phyloP scores from a whole-genome alignment of 1,140 invertebrate species.

The Muscidifurax raptorellus region DNA sequence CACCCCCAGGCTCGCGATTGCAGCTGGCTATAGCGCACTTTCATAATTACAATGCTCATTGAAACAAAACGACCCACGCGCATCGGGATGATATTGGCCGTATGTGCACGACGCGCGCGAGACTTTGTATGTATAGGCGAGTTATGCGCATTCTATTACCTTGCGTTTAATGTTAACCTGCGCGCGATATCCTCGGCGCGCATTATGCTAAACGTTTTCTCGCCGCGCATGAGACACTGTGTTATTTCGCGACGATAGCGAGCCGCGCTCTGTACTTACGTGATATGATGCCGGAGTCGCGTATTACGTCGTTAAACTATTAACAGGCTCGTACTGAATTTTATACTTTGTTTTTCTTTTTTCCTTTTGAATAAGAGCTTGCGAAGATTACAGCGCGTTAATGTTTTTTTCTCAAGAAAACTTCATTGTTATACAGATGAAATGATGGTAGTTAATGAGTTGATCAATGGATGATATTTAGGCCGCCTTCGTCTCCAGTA shows the following conservation, averaged over 20 bases:
- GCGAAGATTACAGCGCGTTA: too few relatives aligned
- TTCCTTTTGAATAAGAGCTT: too few relatives aligned
- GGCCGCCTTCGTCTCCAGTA: background rate
- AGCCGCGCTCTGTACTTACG: slow-evolving; percentile 20
- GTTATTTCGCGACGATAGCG: slow-evolving; percentile 40
- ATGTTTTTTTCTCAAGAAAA: too few relatives aligned
- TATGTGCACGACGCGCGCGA: background rate
- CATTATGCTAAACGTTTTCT: slow-evolving; percentile 39
- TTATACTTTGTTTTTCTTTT: background rate
- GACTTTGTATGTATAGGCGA: background rate
- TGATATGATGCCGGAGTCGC: background rate
- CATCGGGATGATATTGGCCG: slow-evolving; percentile 14
- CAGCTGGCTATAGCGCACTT: background rate
- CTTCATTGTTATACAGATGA: too few relatives aligned
- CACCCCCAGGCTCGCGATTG: background rate
- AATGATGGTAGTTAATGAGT: background rate
- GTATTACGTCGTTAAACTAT: slow-evolving; percentile 43
- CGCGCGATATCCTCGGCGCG: background rate
- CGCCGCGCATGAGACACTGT: background rate
- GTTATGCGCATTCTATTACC: slow-evolving; percentile 36
- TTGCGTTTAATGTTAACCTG: slow-evolving; percentile 37
- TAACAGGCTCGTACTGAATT: background rate
- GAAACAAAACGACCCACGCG: slow-evolving; percentile 26
- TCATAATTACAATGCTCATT: slow-evolving; percentile 30
- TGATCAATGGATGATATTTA: background rate